These are phyloP conservation scores for Loxodonta africana DNA, from an alignment of 2,113 vertebrate genomes.

Conservation along the genomic window DNA sequence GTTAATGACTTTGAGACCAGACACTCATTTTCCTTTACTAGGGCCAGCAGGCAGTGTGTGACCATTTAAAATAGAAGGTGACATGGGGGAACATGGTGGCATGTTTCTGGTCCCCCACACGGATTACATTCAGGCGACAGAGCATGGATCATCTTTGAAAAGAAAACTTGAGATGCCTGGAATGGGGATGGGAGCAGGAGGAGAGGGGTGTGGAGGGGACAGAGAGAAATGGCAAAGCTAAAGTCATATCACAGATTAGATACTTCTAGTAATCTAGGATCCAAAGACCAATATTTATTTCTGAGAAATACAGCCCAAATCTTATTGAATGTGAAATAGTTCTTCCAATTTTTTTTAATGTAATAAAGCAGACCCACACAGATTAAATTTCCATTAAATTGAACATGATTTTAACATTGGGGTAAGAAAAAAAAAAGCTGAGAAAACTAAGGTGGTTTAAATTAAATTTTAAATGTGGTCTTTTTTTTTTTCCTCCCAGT, in stretches of 20 bases:
- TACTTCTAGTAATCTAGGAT: background rate
- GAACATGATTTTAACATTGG: slow-evolving; percentile 46
- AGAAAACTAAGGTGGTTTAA: slow-evolving; percentile 38
- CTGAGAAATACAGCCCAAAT: slow-evolving; percentile 55
- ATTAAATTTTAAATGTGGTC: slow-evolving; percentile 44
- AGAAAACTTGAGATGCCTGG: background rate
- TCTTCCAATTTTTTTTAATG: slow-evolving; percentile 23
- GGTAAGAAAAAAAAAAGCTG: background rate
- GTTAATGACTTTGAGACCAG: background rate
- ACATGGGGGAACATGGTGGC: background rate
- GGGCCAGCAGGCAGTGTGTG: background rate
- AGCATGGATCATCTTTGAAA: background rate
- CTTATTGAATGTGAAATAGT: background rate
- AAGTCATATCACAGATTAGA: background rate
- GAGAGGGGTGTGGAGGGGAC: background rate
- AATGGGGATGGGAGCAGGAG: background rate
- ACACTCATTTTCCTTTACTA: background rate
- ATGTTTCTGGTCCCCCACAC: background rate
- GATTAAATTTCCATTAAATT: slow-evolving; percentile 65
- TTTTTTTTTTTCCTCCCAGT: background rate
- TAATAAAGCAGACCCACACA: slow-evolving; percentile 24
- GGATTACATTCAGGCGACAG: background rate
- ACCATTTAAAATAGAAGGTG: slow-evolving; percentile 8
- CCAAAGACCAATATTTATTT: slow-evolving; percentile 33
- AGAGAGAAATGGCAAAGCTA: background rate